Evolutionary conservation across 2,888 invertebrate species (phyloP), one percentile per base, ranked within the genome.

Genomic region (Tridacna gigas): DNA sequence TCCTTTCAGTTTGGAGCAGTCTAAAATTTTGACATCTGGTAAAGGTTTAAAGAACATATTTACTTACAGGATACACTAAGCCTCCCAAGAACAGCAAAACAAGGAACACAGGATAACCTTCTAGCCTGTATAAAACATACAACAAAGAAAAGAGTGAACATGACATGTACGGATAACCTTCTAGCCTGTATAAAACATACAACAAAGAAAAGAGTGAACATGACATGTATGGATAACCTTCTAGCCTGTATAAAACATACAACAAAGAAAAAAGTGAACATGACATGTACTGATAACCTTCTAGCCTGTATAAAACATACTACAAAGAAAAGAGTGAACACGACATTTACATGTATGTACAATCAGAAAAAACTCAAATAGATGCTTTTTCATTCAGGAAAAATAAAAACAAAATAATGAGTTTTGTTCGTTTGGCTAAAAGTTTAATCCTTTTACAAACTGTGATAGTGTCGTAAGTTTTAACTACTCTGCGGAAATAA

Each of bases 71-170:
- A 90, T 94, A 93, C 79, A 95, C 93, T 22, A 95, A 90, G 7
- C 95, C 95, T 51, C 95, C 95, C 77, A 95, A 84, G 22, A 95
- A 83, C 79, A 95, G 91, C 47, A 95, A 86, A 4, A 93, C 89
- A 48, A 95, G 89, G 84, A 95, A 95, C 22, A 89, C 51, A 13
- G 94, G 92, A 79, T 92, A 92, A 7, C 77, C 86, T 80, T 94
- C 94, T 60, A 94, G 86, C n/a, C 94, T 94, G 90, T 61, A 90
- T 90, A 74, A 28, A 71, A 65, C 11, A 51, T 13, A 51, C 15
- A 56, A 22, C 4, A 65, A 83, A 77, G 7, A 37, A 37, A 37
- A 37, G 37, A 37, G n/a, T n/a, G n/a, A n/a, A n/a, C n/a, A n/a
- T n/a, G n/a, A n/a, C n/a, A n/a, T n/a, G n/a, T n/a, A n/a, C n/a